Conservation (phyloP, 2,888 invertebrate genomes). For the Sympetrum striolatum region DNA sequence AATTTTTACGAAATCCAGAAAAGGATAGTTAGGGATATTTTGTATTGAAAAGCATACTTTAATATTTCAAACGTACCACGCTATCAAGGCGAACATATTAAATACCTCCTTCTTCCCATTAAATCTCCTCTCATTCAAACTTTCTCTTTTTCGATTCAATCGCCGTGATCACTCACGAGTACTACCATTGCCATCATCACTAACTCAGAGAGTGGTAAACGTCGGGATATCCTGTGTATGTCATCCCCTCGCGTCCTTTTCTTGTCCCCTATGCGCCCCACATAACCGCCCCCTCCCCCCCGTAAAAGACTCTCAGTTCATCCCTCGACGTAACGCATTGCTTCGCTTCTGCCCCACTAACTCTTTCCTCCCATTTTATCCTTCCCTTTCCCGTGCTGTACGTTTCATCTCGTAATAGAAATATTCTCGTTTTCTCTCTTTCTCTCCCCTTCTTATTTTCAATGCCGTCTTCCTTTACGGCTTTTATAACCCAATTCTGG, state of each 20-base stretch:
- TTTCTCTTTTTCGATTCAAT: neutral
- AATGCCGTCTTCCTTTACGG: neutral
- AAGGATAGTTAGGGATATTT: too few species aligned
- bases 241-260: neutral
- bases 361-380: neutral
- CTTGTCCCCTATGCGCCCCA: neutral
- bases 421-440: neutral
- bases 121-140: neutral
- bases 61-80: too few species aligned
- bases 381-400: neutral
- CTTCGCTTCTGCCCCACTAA: slow-evolving; percentile 15
- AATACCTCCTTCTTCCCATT: too few species aligned
- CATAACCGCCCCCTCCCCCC: neutral
- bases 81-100: too few species aligned
- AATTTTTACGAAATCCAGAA: too few species aligned
- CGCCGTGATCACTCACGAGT: neutral
- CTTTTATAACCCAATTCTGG: neutral
- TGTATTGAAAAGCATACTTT: too few species aligned
- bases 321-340: neutral
- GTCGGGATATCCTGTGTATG: neutral
- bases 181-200: neutral
- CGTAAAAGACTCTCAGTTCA: neutral
- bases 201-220: neutral
- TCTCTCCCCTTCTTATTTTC: too few species aligned
- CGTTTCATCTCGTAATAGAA: slow-evolving; percentile 6